Base-by-base conservation (phyloP, 2,113 vertebrate genomes). In the Alethe diademata region DNA sequence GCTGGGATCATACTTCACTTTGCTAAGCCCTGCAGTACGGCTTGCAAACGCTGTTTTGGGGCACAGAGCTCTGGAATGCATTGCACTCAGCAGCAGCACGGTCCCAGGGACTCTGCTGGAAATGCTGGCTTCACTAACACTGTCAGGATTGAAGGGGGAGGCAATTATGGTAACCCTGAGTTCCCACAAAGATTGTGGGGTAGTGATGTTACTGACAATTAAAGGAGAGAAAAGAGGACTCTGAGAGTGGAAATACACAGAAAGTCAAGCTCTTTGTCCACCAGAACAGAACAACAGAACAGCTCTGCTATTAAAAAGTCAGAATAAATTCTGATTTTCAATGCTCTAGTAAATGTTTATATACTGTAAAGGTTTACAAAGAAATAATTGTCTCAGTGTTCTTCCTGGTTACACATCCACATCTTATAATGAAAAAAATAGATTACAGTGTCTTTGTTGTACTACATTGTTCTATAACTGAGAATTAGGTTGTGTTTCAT, bases 371-470 rank as follows among this genome's bases (percentile, higher is more conserved):
- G 23, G 12, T 85, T 95, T 96, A 79, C 73, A 62, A 87, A 47
- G 24, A 86, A 78, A 74, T 82, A 54, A 71, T 71, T 15, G 2
- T 47, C 33, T 79, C 61, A 80, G 56, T 64, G 23, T 60, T 94
- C n/a, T 70, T 95, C 43, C 65, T 89, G 56, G 69, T 60, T 87
- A 92, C 6, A 9, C 28, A 80, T 10, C 18, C 2, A 0, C 60
- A 78, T 42, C 70, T 62, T 62, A 66, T 56, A 95, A 92, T 84
- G 47, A 70, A 93, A 74, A 80, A 87, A 74, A 87, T 42, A 78
- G 54, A 53, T 88, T 19, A 76, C 40, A 72, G 86, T 76, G 15
- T 57, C 71, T 82, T 88, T 67, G 53, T 50, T 87, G 50, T 43
- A 80, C 53, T 48, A 57, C 56, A 42, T 40, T 90, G 35, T 64